Base-by-base conservation (phyloP, 2,113 vertebrate genomes). In the Leptocoma aspasia region DNA sequence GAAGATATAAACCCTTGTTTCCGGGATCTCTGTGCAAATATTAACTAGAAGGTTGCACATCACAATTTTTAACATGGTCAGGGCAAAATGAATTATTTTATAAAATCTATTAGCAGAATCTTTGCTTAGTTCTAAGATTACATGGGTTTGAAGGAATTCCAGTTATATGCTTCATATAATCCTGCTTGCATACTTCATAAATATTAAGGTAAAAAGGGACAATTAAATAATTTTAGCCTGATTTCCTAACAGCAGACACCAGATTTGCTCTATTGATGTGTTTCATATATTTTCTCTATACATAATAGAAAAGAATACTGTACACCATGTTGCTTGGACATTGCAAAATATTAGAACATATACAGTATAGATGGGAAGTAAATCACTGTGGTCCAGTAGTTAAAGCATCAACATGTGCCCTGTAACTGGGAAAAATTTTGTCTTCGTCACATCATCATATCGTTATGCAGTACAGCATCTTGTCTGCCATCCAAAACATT, bases 401-500 rank as follows among this genome's bases (percentile, higher is more conserved):
- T 88, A 73, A 17, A 92, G 53, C 20, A 81, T 33, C 77, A 44
- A 52, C 10, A 22, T 24, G 28, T 33, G 21, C 28, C 20, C 69
- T 71, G 47, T 56, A 84, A 68, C 47, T 31, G 19, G 27, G 79
- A 95, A 35, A 86, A 41, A 56, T 42, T 42, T 94, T 93, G 44
- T n/a, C 44, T 86, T 80, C 4, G 7, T 70, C 71, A 30, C 89
- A 59, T 63, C 10, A 39, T 22, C 5, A 5, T 45, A 50, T 59
- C 45, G 44, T 69, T 93, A 52, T 30, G 52, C 63, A 44, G 64
- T 85, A 66, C 47, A 82, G 72, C 22, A 26, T 41, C 66, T 73
- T 80, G 37, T 66, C 35, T 61, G 75, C 68, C 49, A 54, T 83
- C 75, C 76, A 96, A 96, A 96, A 92, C 39, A 75, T 71, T 78